Evolutionary conservation across 2,888 invertebrate genomes (phyloP), one percentile per base, ranked within the genome.

Genomic region (Drosophila tanythrix): DNA sequence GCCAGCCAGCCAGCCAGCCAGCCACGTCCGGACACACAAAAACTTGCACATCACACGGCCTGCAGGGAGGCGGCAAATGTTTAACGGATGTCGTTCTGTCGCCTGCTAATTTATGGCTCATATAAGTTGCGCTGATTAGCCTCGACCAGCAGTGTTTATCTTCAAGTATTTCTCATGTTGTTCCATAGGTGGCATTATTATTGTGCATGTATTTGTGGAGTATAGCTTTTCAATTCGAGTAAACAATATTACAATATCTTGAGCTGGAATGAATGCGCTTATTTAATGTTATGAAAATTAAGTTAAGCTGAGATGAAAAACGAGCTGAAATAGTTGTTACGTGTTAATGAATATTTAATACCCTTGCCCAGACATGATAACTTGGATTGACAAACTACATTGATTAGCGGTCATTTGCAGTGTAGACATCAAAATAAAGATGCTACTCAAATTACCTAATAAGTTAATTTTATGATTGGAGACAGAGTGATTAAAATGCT

Each of bases 101-200:
- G 85, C 85, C 86, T 74, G 70, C 82, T 88, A 89, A 88, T 88
- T 88, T 88, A 88, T 88, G 88, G 86, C 86, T 73, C 83, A 81
- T 86, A 82, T 88, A 86, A 88, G 90, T 83, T 89, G 82, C 83
- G 76, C 87, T 82, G 87, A 88, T 88, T 88, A 82, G 81, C 64
- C 50, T 65, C 53, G 59, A 53, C 57, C 62, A 64, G 66, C 64
- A 80, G 82, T 79, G 60, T 81, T 85, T 88, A 88, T 89, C 82
- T 63, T n/a, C 58, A 61, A 53, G 43, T 60, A 65, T 55, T 62
- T 25, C 38, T 25, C 35, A 21, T 52, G 7, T 38, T n/a, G 27
- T 27, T 21, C 7, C 18, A 33, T 33, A 69, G 68, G 68, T 68
- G 69, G 21, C 33, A 35, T 29, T 36, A 65, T 61, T 38, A 56